Conservation (phyloP, 2,888 invertebrate species). For the Sinelater perroti region DNA sequence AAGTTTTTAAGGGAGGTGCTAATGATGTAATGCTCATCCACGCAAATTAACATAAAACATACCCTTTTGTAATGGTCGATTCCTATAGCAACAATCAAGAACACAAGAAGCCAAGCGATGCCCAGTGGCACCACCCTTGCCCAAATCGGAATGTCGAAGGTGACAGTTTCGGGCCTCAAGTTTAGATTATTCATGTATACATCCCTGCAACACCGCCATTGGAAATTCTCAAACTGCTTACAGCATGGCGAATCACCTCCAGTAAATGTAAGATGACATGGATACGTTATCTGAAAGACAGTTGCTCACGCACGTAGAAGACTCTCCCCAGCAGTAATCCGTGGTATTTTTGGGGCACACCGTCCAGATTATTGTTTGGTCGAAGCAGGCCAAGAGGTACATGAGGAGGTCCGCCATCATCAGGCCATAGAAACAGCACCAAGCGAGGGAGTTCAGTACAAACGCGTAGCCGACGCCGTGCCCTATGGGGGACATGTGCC, state of each 20-base stretch:
- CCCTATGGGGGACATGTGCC: conserved; percentile 38
- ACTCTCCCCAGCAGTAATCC: conserved; percentile 33
- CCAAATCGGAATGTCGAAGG: conserved; percentile 21
- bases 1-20: no score
- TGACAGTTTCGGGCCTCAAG: neutral
- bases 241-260: conserved; percentile 30
- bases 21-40: no score
- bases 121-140: conserved; percentile 28
- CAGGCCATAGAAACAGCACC: conserved; percentile 23
- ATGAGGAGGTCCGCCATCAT: conserved; percentile 35
- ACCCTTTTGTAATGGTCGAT: conserved; percentile 31
- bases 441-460: conserved; percentile 30
- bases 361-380: conserved; percentile 35
- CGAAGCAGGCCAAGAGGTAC: conserved; percentile 34
- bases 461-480: conserved; percentile 38
- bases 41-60: no score
- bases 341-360: conserved; percentile 28
- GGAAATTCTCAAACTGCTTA: neutral
- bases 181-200: conserved; percentile 17
- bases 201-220: conserved; percentile 24
- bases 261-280: conserved; percentile 37
- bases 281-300: conserved; percentile 23
- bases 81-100: conserved; percentile 16
- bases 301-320: conserved; percentile 3
- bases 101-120: conserved; percentile 34